These are phyloP conservation scores for Lysiphlebus fabarum DNA, from an alignment of 1,140 invertebrate genomes.

Conservation along the genomic window DNA sequence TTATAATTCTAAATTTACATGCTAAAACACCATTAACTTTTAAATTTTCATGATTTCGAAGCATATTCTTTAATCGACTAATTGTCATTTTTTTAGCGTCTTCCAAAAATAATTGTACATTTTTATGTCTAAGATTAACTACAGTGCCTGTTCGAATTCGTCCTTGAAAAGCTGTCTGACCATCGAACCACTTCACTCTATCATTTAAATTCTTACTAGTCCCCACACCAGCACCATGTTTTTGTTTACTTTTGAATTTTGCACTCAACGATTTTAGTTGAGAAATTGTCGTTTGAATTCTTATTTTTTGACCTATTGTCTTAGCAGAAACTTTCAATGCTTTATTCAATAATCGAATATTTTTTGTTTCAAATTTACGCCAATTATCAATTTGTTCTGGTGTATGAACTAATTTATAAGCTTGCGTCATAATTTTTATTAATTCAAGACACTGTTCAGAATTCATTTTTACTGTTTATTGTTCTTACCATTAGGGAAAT, in stretches of 20 bases:
- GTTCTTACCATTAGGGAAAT: no score
- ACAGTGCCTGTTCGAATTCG: constrained; percentile 16
- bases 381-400: no score
- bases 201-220: background rate
- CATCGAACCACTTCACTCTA: constrained; percentile 7
- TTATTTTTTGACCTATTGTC: background rate
- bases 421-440: no score
- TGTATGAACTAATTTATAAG: no score
- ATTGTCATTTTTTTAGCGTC: constrained; percentile 11
- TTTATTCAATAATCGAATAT: background rate
- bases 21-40: constrained; percentile 22
- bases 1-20: constrained; percentile 19
- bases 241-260: background rate
- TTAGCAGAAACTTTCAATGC: background rate
- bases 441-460: no score
- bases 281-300: background rate
- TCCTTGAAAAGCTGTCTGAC: constrained; percentile 5
- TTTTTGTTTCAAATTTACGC: no score
- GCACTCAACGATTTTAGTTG: background rate
- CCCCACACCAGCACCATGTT: background rate
- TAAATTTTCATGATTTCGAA: constrained; percentile 11
- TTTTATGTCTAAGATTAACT: constrained; percentile 19
- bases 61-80: constrained; percentile 6
- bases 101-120: constrained; percentile 13
- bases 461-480: no score